Base-by-base conservation (phyloP, 2,113 vertebrate species). In the Bombycilla garrulus region DNA sequence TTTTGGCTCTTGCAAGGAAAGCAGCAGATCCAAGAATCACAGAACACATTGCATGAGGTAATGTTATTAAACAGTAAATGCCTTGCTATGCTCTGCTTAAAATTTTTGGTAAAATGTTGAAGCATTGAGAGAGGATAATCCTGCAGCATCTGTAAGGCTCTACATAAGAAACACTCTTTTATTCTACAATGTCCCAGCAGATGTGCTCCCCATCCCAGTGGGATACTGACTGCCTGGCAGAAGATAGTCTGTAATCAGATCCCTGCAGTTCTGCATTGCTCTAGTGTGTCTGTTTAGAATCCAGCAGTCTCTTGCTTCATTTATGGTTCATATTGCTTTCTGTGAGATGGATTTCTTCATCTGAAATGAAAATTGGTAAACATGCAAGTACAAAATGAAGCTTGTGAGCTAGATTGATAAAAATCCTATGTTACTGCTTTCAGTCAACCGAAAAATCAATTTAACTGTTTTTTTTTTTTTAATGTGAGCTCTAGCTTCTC, bases 361-460 rank as follows among this genome's bases (percentile, higher is more conserved):
- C 47, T 62, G 26, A 95, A 91, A 84, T 93, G 31, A 64, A 87
- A 92, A 90, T 86, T 78, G 69, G 48, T 91, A 53, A 89, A 83
- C 48, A 64, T 70, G 36, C 17, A 90, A 82, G 25, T 72, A 26
- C 58, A 82, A 89, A 84, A 54, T 61, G 73, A 86, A 83, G 38
- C 44, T 80, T 74, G 16, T 73, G 70, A 90, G 19, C 70, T 91
- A 56, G 9, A n/a, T 47, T 60, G 60, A 24, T 82, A 74, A 86
- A 92, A 80, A 38, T 82, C 21, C 22, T 20, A 6, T 6, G 1
- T 70, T 83, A 70, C 38, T 76, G 11, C 23, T 81, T 94, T 66
- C 74, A 64, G 54, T 65, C 67, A 67, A 53, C 26, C n/a, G 45
- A 90, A 79, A 56, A 78, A 84, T 2, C 57, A 66, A 22, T 91